Base-by-base conservation (phyloP, 30 jellyfish, hydroid and myxozoan species). In the Aurelia sp. region DNA sequence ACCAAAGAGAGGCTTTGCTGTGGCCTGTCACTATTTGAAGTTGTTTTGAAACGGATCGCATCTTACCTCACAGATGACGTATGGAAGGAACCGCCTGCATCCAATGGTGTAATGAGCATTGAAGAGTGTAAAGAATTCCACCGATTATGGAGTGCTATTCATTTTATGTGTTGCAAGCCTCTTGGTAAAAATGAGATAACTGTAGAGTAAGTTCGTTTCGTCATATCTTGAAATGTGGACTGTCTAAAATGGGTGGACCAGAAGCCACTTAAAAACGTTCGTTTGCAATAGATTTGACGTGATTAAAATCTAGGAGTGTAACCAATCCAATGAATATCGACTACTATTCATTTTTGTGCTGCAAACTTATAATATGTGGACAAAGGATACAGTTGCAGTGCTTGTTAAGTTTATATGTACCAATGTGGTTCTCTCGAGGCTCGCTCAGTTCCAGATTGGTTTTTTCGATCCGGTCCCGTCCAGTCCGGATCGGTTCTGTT, bases 101-200 rank as follows among this genome's bases (percentile, higher is more conserved):
- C 98, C 8, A 95, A 95, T 82, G 99, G 99, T 11, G 99, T 95
- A 38, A 90, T 95, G 99, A 90, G 97, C 81, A 86, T 95, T 17
- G 99, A 95, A 71, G 99, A 95, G 78, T 95, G 99, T 88, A 85
- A 85, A 52, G 99, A 95, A 69, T 95, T 95, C 74, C 99, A 95
- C 82, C 98, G 99, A 9, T 84, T 95, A 17, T 95, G 99, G 99
- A 95, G 99, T 80, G 99, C 99, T 19, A 90, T 95, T 51, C 97
- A 88, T 52, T 95, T 95, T 81, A 95, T 95, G 90, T 95, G 96
- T 61, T 95, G 98, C 89, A 95, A 95, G 55, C 99, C 99, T 2
- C 97, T 95, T 18, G 99, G 99, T 30, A 86, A 70, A 53, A 89
- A 95, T 82, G 99, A 95, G 68, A 51, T 95, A 63, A 81, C 99